Evolutionary conservation across 2,113 vertebrate genomes (phyloP), one percentile per base, ranked within the genome.

Genomic region (Oncorhynchus nerka): DNA sequence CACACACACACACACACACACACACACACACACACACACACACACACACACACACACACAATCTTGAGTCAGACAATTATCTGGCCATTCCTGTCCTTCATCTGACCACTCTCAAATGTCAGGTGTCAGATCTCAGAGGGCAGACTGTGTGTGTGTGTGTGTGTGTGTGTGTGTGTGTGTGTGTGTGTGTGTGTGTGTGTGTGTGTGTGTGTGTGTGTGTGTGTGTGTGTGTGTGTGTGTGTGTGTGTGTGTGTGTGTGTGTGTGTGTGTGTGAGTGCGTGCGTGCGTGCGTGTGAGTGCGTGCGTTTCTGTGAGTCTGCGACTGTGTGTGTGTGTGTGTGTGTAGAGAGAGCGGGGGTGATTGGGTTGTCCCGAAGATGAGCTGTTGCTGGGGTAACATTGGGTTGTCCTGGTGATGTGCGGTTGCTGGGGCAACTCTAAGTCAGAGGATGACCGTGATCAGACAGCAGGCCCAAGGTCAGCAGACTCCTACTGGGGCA

Each of bases 381-480:
- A 6, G 32, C 32, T 1, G 66, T 34, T 69, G 39, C 57, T 0
- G 57, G 2, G 51, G 75, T 74, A 1, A 16, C 34, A 8, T 51
- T 2, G 13, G 70, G 79, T 72, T 69, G 78, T 73, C 78, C 51
- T 49, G 71, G 80, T 78, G 77, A 81, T 76, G 71, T 19, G 74
- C 70, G 59, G 85, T 84, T 87, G 83, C 82, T 78, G 68, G 7
- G 82, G 77, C 62, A 81, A 85, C 83, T 72, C 51, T 69, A 39
- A 19, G 51, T 57, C 51, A 13, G 39, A 20, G 74, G 77, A 51
- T 71, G 12, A 76, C 79, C 69, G 59, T 62, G 59, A 11, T 11
- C 32, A 76, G 61, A 72, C 8, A 28, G 68, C n/a, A 2, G 13
- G 76, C 51, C 61, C 32, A 28, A 84, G 75, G 75, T 83, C 77